phyloP scores from a whole-genome alignment of 1,140 invertebrate genomes.

The Penaeus vannamei region DNA sequence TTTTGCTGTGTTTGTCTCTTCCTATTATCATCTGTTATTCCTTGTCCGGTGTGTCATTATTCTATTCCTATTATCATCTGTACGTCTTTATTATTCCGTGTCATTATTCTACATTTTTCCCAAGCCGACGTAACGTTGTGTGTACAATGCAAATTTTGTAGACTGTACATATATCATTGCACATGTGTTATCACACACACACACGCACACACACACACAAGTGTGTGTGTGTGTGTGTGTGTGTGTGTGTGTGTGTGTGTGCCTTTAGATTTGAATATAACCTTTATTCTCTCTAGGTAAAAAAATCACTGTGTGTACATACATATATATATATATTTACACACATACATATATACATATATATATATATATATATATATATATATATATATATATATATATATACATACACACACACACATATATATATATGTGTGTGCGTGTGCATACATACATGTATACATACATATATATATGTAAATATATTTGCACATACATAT shows the following conservation, averaged over 20 bases:
- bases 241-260: background rate
- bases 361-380: background rate
- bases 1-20: too few species aligned
- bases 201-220: too few species aligned
- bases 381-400: background rate
- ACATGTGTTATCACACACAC: too few species aligned
- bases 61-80: too few species aligned
- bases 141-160: too few species aligned
- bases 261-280: background rate
- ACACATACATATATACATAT: slow-evolving; percentile 24
- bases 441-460: background rate
- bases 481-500: background rate
- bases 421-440: slow-evolving; percentile 2
- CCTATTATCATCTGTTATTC: too few species aligned
- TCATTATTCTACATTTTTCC: too few species aligned
- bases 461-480: background rate
- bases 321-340: slow-evolving; percentile 10
- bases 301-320: background rate
- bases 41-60: too few species aligned
- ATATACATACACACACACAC: background rate
- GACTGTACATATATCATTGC: too few species aligned
- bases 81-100: too few species aligned
- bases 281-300: background rate
- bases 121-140: too few species aligned
- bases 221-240: too few species aligned